These are phyloP conservation scores for Anoura caudifer DNA, from an alignment of 2,113 vertebrate genomes.

Conservation along the genomic window DNA sequence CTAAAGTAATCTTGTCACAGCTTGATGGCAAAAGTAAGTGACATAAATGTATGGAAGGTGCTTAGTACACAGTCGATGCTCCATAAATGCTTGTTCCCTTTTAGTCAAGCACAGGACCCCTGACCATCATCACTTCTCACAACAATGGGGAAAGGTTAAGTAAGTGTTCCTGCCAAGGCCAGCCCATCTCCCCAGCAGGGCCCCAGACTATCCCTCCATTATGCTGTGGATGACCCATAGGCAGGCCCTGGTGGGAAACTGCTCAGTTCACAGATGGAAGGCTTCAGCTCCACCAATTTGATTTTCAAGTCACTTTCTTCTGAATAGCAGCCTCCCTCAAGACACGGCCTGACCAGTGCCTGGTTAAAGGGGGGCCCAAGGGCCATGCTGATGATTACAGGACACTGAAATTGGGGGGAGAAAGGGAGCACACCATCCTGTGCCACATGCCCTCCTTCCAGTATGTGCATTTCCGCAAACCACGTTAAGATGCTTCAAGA, in stretches of 20 bases:
- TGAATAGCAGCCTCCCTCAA: background rate
- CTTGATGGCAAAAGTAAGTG: background rate
- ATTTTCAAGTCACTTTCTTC: slow-evolving; percentile 50
- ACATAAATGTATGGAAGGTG: accelerated
- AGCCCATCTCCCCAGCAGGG: background rate
- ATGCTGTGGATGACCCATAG: background rate
- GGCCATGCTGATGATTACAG: background rate
- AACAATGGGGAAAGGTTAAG: background rate
- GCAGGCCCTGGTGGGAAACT: background rate
- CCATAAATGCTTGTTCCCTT: background rate
- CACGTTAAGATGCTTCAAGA: background rate
- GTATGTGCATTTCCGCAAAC: background rate
- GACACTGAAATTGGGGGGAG: background rate
- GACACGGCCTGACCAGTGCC: background rate
- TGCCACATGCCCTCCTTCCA: background rate
- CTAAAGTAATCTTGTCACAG: background rate
- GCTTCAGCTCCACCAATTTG: slow-evolving; percentile 1
- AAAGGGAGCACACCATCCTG: background rate
- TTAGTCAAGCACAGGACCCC: background rate
- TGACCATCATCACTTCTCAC: background rate
- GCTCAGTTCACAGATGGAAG: slow-evolving; percentile 47
- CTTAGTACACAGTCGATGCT: background rate
- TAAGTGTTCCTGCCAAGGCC: background rate
- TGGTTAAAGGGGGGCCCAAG: background rate
- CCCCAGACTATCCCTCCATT: background rate